Evolutionary conservation across 1,140 invertebrate genomes (phyloP).

Genomic region (Phortica variegata): DNA sequence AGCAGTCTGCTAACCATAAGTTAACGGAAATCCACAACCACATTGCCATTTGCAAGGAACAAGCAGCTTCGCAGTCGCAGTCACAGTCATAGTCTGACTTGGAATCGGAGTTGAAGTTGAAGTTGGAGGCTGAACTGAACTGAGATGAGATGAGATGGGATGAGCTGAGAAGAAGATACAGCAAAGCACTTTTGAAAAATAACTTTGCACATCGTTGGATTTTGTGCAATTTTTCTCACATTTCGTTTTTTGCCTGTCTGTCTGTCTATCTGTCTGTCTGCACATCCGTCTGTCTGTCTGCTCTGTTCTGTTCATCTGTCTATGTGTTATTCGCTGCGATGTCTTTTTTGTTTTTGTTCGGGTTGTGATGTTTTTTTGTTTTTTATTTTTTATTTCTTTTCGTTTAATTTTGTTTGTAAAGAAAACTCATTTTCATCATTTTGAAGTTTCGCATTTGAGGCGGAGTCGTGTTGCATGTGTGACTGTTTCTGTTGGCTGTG

Average conservation of each 20-base stretch:
- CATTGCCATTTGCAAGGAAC: conserved; percentile 46
- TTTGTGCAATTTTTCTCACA: conserved; percentile 43
- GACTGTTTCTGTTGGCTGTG: conserved; percentile 19
- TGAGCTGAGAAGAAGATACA: conserved; percentile 16
- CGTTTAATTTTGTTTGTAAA: conserved; percentile 55
- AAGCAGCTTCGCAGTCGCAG: no score
- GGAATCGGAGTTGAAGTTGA: not conserved
- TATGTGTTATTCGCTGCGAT: no score
- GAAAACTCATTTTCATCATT: conserved; percentile 55
- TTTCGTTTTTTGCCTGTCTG: conserved; percentile 3
- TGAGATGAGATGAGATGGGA: conserved; percentile 9
- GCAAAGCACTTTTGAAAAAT: conserved; percentile 52
- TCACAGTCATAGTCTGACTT: conserved; percentile 4
- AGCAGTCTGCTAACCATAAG: conserved; percentile 39
- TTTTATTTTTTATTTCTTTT: conserved; percentile 25
- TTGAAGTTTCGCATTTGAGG: conserved; percentile 41
- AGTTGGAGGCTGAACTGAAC: not conserved
- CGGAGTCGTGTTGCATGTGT: no score
- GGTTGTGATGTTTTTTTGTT: no score
- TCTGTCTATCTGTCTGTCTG: not conserved
- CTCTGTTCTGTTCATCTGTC: no score
- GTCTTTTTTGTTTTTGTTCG: no score
- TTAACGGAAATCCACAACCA: conserved; percentile 51
- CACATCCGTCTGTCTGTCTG: not conserved
- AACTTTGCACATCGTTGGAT: conserved; percentile 54